These are phyloP conservation scores for Clarias batrachus DNA, from an alignment of 2,113 vertebrate species.

Conservation along the genomic window DNA sequence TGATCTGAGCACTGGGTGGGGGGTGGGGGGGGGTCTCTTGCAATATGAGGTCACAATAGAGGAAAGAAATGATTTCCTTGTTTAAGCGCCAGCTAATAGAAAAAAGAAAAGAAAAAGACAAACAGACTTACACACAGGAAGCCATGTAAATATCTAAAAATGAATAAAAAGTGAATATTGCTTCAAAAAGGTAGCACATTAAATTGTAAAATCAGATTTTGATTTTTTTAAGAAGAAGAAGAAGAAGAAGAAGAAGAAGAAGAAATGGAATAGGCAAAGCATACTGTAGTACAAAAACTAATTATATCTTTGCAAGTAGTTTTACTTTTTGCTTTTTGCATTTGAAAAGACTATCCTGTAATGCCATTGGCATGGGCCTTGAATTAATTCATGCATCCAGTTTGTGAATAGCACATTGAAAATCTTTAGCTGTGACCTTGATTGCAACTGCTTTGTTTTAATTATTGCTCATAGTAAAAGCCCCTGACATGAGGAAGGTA, in stretches of 20 bases:
- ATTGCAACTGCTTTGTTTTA: slow-evolving; percentile 50
- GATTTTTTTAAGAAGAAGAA: slow-evolving; percentile 15
- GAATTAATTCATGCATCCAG: slow-evolving; percentile 48
- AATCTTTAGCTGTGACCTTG: slow-evolving; percentile 49
- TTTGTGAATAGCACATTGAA: slow-evolving; percentile 42
- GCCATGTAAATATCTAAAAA: too few relatives aligned
- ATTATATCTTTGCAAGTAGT: background rate
- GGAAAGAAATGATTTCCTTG: too few relatives aligned
- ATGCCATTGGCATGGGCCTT: slow-evolving; percentile 15
- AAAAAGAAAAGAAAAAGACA: too few relatives aligned
- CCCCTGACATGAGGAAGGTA: slow-evolving; percentile 48
- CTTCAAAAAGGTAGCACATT: background rate
- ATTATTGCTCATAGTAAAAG: slow-evolving; percentile 54
- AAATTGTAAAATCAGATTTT: background rate
- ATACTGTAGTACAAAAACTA: background rate
- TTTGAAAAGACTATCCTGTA: slow-evolving; percentile 30
- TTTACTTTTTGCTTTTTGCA: background rate
- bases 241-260: background rate
- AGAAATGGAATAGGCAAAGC: background rate
- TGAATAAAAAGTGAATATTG: too few relatives aligned
- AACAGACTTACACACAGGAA: too few relatives aligned
- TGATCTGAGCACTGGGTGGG: too few relatives aligned
- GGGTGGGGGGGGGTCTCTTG: too few relatives aligned
- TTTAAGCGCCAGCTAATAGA: too few relatives aligned
- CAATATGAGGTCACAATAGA: too few relatives aligned